These are phyloP conservation scores for Toxonevra muliebris DNA, from an alignment of 2,888 invertebrate species.

Conservation along the genomic window DNA sequence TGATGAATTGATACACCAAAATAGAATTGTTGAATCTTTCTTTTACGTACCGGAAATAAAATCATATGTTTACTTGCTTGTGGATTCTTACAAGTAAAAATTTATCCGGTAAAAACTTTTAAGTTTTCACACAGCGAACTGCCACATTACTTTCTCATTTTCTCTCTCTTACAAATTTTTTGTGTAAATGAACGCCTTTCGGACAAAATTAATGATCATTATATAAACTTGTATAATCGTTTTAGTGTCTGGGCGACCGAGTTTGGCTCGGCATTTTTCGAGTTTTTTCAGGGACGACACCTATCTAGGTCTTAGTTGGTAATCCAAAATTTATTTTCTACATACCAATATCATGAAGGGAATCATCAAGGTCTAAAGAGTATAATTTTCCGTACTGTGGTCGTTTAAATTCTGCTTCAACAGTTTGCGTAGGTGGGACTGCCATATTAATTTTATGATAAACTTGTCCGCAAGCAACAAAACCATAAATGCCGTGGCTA, in stretches of 20 bases:
- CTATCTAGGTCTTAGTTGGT: too few relatives aligned
- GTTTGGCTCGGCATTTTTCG: background rate
- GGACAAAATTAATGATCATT: too few relatives aligned
- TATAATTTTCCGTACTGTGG: conserved; percentile 4
- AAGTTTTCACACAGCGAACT: too few relatives aligned
- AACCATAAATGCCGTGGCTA: conserved; percentile 8
- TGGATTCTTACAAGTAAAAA: too few relatives aligned
- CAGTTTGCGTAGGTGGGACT: background rate
- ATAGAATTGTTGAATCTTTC: too few relatives aligned
- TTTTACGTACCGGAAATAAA: too few relatives aligned
- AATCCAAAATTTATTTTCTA: background rate
- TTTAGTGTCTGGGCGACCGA: too few relatives aligned
- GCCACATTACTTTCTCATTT: background rate
- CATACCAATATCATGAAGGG: background rate
- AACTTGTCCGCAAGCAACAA: conserved; percentile 4
- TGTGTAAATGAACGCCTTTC: too few relatives aligned
- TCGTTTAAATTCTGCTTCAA: background rate
- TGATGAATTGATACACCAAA: too few relatives aligned
- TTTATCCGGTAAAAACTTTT: too few relatives aligned
- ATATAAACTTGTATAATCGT: background rate
- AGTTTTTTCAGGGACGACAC: background rate
- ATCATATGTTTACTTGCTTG: too few relatives aligned
- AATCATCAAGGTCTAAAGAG: conserved; percentile 4
- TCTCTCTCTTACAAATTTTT: too few relatives aligned
- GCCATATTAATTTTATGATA: conserved; percentile 9